Evolutionary conservation across 2,888 invertebrate genomes (phyloP), one percentile per base, ranked within the genome.

Genomic region (Listrodromus nycthemerus): DNA sequence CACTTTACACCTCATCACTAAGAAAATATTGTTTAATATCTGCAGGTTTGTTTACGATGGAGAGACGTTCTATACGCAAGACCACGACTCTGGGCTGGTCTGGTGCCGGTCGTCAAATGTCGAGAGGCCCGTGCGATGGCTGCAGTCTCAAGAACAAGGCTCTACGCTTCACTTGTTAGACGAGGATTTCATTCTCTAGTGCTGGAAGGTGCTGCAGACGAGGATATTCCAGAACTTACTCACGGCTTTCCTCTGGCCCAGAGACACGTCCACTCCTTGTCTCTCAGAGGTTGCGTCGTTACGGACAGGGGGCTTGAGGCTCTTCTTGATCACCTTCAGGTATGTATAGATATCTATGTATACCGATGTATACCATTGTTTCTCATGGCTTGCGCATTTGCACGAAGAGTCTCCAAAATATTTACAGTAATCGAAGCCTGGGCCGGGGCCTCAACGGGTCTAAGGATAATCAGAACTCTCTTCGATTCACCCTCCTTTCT

Each of bases 221-320:
- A 97, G 91, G 98, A 98, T 93, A 96, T 98, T 73, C 95, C 97
- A 85, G 98, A 98, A 94, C 95, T 98, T 91, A 97, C 98, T 85
- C 96, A 96, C 92, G 96, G 97, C 88, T 98, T 97, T 92, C 97
- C 98, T 4, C 94, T 97, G 88, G 97, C 97, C 73, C 96, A 97
- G 85, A 96, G 97, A 90, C 97, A 97, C 92, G 95, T 98, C 87
- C 97, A 97, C 91, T 97, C 97, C 81, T 95, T 98, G 86, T 96
- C 97, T 90, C 95, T 99, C 89, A 96, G 97, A 90, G 98, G 98
- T 92, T 98, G 98, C 91, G 98, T 98, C 90, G 95, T 98, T 92
- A 97, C 97, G 45, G 98, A 99, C 94, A 95, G 97, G 90, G 98
- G 98, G 6, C 94, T 99, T 87, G 98, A 98, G 94, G 96, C 97